phyloP scores from a whole-genome alignment of 1,140 invertebrate genomes.

The Drosophila quadrilineata region DNA sequence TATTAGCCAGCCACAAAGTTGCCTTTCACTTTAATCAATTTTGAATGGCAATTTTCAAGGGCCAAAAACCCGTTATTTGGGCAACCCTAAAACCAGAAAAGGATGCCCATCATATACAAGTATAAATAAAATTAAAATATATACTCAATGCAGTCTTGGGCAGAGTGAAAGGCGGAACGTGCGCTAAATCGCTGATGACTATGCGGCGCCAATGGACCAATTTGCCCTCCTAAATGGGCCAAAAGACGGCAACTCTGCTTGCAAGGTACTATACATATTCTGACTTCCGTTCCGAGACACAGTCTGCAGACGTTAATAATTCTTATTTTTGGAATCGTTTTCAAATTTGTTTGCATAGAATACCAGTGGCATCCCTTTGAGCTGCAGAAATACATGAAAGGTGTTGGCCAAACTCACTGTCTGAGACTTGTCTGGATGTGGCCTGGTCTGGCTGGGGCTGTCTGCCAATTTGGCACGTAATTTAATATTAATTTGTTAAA shows the following conservation, averaged over 20 bases:
- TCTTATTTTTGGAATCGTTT: slow-evolving; percentile 6
- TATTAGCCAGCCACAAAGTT: slow-evolving; percentile 45
- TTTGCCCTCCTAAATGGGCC: slow-evolving; percentile 15
- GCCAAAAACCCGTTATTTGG: slow-evolving; percentile 51
- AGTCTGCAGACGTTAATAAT: slow-evolving; percentile 37
- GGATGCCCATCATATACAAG: slow-evolving; percentile 68
- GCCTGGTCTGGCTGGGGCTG: slow-evolving; percentile 9
- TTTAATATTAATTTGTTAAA: slow-evolving; percentile 79
- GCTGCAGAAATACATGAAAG: slow-evolving; percentile 9
- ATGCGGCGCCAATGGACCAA: slow-evolving; percentile 64
- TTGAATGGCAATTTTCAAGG: slow-evolving; percentile 22
- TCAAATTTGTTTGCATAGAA: slow-evolving; percentile 44
- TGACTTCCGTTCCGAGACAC: slow-evolving; percentile 59
- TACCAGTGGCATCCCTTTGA: slow-evolving; percentile 62
- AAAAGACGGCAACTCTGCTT: not conserved
- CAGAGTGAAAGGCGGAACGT: slow-evolving; percentile 50
- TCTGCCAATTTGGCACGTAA: slow-evolving; percentile 77
- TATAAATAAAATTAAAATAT: no score
- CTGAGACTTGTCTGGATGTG: not conserved
- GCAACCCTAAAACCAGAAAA: slow-evolving; percentile 50
- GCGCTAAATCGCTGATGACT: slow-evolving; percentile 62
- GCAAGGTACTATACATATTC: slow-evolving; percentile 39
- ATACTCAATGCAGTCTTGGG: slow-evolving; percentile 10
- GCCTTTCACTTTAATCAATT: slow-evolving; percentile 73
- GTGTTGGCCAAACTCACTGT: slow-evolving; percentile 20